Evolutionary conservation across 1,140 invertebrate species (phyloP), one percentile per base, ranked within the genome.

Genomic region (Drosophila rhopaloa): DNA sequence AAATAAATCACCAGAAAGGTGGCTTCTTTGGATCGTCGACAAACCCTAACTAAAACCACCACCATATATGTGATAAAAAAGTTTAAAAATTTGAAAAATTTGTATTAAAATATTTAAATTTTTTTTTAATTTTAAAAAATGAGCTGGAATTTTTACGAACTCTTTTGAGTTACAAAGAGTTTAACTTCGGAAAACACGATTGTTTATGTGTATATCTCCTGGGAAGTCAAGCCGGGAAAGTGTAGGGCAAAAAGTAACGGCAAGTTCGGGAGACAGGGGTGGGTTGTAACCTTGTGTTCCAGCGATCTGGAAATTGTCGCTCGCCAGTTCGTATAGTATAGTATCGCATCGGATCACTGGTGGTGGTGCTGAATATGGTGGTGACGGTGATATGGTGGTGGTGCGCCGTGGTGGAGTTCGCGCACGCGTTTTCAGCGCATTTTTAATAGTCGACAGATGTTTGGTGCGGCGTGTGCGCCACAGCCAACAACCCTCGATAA

Each of bases 381-480:
- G 63, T 66, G 62, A 62, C 51, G 51, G 59, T 57, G 62, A 46
- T 47, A 29, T 16, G 29, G 27, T 59, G 79, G 73, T 74, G 81
- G 72, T 79, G 76, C 59, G 63, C 24, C 32, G 14, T 14, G 59
- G 37, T 66, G 41, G 41, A 59, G 67, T 70, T 70, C 66, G 80
- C 88, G 83, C 84, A 91, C 88, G 86, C 86, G 86, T 83, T 79
- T 88, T 83, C 81, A 79, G 88, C 83, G 89, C 77, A 83, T 65
- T 91, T 82, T 86, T 91, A 91, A 91, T 91, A 91, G 89, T 71
- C 76, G 89, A 91, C 89, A 91, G 89, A 91, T 91, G 89, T 91
- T 91, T 67, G 80, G 74, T 62, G 40, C 60, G 65, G 44, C 67
- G 67, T 77, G 75, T 67, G 74, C 75, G 76, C 71, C 81, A 89